Evolutionary conservation across 2,113 vertebrate species (phyloP), one percentile per base, ranked within the genome.

Genomic region (Cyrtonyx montezumae): DNA sequence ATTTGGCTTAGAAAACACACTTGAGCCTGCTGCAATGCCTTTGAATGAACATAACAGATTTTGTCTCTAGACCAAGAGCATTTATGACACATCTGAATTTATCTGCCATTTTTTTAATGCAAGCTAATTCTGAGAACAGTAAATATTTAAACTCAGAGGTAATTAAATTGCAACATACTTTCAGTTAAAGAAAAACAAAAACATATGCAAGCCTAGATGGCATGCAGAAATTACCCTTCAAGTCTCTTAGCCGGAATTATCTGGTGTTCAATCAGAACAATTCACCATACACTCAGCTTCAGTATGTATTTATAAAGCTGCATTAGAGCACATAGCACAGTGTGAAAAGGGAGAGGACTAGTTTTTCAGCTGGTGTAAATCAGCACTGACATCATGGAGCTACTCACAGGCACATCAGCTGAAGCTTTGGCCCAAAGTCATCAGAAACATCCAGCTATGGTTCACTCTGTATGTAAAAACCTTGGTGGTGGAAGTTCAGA

Each of bases 331-430:
- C n/a, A 77, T 28, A 88, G 65, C 32, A 65, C 49, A 62, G 81
- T 26, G 53, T 30, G 59, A 67, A 94, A 88, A 77, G 46, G 63
- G 9, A 88, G 46, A 90, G 66, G 30, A 78, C 90, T 48, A 32
- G 79, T 86, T 94, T 90, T 87, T 94, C 93, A 94, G 79, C 84
- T 91, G 87, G 95, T 86, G 71, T 93, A 94, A 96, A 95, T 91
- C 87, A 92, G 69, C 76, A 61, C 73, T 93, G 82, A 75, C 66
- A 88, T 78, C 91, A 37, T 5, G 4, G 79, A 92, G 87, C 90
- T 71, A 83, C 90, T 91, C 26, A 46, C 55, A 79, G 59, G 68
- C 67, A 85, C 89, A 91, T 81, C 94, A 93, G 79, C 61, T 68
- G 69, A 71, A 75, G 87, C 76, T 91, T 18, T 85, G 76, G 79